Base-by-base conservation (phyloP, 2,113 vertebrate genomes). In the Fregetta grallaria region DNA sequence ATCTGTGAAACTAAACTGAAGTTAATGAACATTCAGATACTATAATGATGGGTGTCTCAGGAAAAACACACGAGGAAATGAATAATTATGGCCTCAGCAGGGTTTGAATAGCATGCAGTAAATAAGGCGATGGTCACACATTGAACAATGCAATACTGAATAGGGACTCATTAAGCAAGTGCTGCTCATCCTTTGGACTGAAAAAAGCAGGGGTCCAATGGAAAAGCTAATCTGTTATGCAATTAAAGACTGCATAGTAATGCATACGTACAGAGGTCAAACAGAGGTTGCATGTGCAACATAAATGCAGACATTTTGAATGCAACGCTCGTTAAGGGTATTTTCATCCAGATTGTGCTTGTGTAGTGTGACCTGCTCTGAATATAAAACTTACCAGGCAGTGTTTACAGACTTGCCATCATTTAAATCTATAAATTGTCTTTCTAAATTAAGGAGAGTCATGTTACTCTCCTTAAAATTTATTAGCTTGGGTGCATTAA, bases 291-390 rank as follows among this genome's bases (percentile, higher is more conserved):
- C 52, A 61, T 6, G 15, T 23, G 42, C 61, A 91, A 75, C 44
- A 44, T 9, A 71, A 94, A 67, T 5, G 5, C 32, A 92, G 49
- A n/a, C 5, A n/a, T 7, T 91, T 18, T 71, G 52, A 86, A 17
- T 40, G 50, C 32, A 90, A 55, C 32, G 12, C 15, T 25, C 40
- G 8, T 15, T 15, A 49, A n/a, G 7, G 32, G 27, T 58, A 42
- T 44, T 86, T 83, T 42, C 53, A 50, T 34, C 32, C 2, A 1
- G 12, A n/a, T 88, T 38, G 29, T 36, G 11, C 34, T 47, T 22
- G 10, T 15, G 17, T 27, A 26, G 47, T 0, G 0, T 15, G 29
- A 83, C 14, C 73, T n/a, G 36, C 10, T 66, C 32, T 32, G 15
- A 73, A 29, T 16, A 17, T 25, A 47, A 76, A 94, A 45, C 26